These are phyloP conservation scores for Pygocentrus nattereri DNA, from an alignment of 2,797 vertebrate genomes.

Conservation along the genomic window DNA sequence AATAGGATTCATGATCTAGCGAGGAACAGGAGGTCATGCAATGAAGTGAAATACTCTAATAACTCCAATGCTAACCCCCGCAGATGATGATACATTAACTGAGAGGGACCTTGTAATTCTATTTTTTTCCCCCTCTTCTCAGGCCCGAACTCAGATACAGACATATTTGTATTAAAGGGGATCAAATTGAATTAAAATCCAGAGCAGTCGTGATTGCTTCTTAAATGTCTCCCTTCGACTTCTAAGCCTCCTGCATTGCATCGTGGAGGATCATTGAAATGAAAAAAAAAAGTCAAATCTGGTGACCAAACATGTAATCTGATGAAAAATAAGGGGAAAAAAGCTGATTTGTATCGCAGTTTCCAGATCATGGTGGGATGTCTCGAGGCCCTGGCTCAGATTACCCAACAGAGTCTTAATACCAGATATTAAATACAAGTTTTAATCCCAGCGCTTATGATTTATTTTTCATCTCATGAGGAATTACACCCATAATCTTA, in stretches of 20 bases:
- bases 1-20: slow-evolving; percentile 93
- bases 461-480: slow-evolving; percentile 78
- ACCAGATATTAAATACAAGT: slow-evolving; percentile 91
- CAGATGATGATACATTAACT: slow-evolving; percentile 96
- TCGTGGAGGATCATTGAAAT: slow-evolving; percentile 1
- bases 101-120: slow-evolving; percentile 86
- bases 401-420: slow-evolving; percentile 82
- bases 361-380: slow-evolving; percentile 84
- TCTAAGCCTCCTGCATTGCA: slow-evolving; percentile 58
- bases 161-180: slow-evolving; percentile 67
- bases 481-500: slow-evolving; percentile 88
- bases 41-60: slow-evolving; percentile 97
- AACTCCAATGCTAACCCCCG: slow-evolving; percentile 93
- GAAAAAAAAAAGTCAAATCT: slow-evolving; percentile 71
- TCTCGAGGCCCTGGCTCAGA: slow-evolving; percentile 82
- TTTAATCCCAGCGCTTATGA: slow-evolving; percentile 88
- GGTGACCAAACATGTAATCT: slow-evolving; percentile 85
- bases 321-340: slow-evolving; percentile 80
- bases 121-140: slow-evolving; percentile 64
- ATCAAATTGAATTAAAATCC: slow-evolving; percentile 57
- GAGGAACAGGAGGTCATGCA: slow-evolving; percentile 92
- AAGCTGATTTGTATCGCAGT: slow-evolving; percentile 89
- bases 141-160: slow-evolving; percentile 56
- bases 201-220: slow-evolving; percentile 70
- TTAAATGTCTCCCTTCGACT: slow-evolving; percentile 80